Conservation (phyloP, 1,140 invertebrate species). For the Uloborus diversus region DNA sequence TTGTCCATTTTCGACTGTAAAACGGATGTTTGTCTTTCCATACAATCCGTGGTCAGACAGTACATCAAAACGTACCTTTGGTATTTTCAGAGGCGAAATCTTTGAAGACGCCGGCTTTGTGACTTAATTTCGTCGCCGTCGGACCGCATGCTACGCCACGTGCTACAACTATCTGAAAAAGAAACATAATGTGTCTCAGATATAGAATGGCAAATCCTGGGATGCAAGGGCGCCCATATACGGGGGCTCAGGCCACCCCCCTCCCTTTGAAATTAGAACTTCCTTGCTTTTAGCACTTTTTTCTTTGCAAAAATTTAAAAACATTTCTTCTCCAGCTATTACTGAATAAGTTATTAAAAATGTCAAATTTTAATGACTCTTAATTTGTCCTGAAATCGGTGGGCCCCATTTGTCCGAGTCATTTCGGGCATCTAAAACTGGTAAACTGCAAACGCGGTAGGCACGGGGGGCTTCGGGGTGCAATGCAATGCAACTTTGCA, state of each 20-base stretch:
- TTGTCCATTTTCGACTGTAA: background rate
- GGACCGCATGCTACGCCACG: background rate
- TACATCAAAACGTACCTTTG: conserved; percentile 13
- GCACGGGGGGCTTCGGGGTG: too few species aligned
- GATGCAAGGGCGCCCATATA: too few species aligned
- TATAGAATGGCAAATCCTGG: background rate
- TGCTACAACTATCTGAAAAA: background rate
- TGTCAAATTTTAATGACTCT: too few species aligned
- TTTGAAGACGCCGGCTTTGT: conserved; percentile 33
- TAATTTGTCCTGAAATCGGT: too few species aligned
- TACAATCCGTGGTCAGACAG: background rate
- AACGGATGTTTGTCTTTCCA: background rate
- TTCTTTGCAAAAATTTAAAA: background rate
- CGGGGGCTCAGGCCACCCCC: too few species aligned
- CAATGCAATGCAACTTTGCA: too few species aligned
- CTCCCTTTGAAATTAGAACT: background rate
- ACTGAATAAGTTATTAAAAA: background rate
- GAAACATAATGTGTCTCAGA: background rate
- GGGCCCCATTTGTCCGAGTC: too few species aligned
- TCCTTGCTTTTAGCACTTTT: too few species aligned
- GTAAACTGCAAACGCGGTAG: too few species aligned
- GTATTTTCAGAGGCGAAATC: conserved; percentile 50
- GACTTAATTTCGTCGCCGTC: conserved; percentile 12
- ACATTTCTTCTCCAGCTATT: background rate
- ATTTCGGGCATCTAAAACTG: too few species aligned